A percentile compares a stretch with the other conserved stretches of the same genome.
These are phyloP conservation scores for Hydriomena furcata DNA, from an alignment of 2,888 invertebrate genomes.

Conservation along the genomic window DNA sequence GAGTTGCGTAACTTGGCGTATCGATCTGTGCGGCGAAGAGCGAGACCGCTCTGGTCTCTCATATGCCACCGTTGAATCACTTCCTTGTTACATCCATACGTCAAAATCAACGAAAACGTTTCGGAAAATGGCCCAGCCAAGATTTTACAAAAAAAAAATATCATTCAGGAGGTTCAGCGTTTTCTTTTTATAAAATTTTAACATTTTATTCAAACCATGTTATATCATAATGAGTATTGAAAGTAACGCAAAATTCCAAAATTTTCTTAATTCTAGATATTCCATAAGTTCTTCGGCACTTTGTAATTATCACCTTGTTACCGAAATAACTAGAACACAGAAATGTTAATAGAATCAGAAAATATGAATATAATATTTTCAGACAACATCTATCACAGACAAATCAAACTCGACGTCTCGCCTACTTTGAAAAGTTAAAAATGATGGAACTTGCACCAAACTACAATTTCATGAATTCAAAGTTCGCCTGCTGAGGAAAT, in stretches of 20 bases:
- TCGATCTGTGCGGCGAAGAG: conserved; percentile 74
- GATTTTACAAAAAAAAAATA: background rate
- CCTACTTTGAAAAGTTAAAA: no score
- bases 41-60: conserved; percentile 59
- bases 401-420: background rate
- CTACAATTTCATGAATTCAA: no score
- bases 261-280: background rate
- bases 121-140: background rate
- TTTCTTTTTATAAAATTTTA: background rate
- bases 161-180: background rate
- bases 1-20: conserved; percentile 79
- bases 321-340: conserved; percentile 13
- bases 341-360: conserved; percentile 11
- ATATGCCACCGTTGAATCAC: conserved; percentile 49
- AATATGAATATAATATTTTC: conserved; percentile 12
- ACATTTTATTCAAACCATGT: background rate
- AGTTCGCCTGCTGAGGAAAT: no score
- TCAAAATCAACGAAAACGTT: conserved; percentile 18
- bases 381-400: conserved; percentile 3
- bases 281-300: conserved; percentile 13
- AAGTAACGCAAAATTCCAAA: background rate
- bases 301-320: conserved; percentile 16
- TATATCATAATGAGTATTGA: background rate
- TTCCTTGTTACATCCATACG: conserved; percentile 43
- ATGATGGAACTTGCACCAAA: no score